Conservation (phyloP, 2,797 vertebrate genomes). For the Avahi laniger region DNA sequence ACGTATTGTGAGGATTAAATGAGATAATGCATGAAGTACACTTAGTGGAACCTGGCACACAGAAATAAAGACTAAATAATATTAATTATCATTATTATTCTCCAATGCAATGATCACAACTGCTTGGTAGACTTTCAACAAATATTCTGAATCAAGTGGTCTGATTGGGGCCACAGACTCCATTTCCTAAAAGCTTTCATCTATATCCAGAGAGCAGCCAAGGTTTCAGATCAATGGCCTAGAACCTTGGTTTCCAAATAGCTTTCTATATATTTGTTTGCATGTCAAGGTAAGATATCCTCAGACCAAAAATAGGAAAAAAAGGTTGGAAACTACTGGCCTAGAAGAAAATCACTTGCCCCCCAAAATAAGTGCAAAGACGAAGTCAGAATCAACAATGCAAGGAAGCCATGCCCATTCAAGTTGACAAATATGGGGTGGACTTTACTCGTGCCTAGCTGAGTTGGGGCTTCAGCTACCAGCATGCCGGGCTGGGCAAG, state of each 20-base stretch:
- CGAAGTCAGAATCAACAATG: background rate
- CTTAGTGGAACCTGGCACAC: background rate
- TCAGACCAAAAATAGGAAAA: background rate
- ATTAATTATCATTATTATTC: background rate
- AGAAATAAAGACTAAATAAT: background rate
- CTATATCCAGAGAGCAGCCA: background rate
- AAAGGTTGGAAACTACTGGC: background rate
- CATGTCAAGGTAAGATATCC: constrained; percentile 14
- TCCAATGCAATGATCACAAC: background rate
- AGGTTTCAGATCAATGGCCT: background rate
- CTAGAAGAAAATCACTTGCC: background rate
- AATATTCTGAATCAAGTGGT: background rate
- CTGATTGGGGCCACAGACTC: background rate
- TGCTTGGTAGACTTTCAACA: background rate
- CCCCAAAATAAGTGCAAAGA: background rate
- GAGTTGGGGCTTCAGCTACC: background rate
- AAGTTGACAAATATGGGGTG: background rate
- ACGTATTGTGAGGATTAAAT: background rate
- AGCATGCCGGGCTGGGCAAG: background rate
- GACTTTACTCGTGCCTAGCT: background rate
- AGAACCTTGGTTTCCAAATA: background rate
- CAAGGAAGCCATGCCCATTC: background rate
- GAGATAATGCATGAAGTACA: background rate
- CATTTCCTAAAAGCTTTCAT: background rate
- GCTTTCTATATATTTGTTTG: background rate